Evolutionary conservation across 1,140 invertebrate genomes (phyloP), one percentile per base, ranked within the genome.

Genomic region (Copidosoma floridanum): DNA sequence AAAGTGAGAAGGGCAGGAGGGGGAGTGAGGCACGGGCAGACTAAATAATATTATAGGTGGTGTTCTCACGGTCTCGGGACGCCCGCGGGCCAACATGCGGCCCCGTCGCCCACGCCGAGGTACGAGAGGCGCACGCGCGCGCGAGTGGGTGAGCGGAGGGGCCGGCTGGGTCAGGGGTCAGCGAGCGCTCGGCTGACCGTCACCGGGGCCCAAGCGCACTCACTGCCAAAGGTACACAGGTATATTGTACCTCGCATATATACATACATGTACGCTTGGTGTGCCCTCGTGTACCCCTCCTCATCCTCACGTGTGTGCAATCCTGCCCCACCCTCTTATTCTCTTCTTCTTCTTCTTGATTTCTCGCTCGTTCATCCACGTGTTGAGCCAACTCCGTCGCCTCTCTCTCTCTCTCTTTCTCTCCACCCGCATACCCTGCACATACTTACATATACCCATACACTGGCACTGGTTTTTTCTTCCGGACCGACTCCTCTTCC

Each of bases 41-140:
- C 74, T 78, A 80, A 79, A 80, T 80, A 80, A 80, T 80, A 80
- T 80, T 80, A 79, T 80, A 80, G 78, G 75, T 79, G 76, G 72
- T 79, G 77, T 79, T 80, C 78, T 79, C 76, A 79, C 78, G 78
- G 78, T 80, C 76, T 65, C 76, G 63, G 75, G 77, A 79, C 75
- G 76, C 76, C 78, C 78, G 77, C 75, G 77, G 78, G 77, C 76
- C 73, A 79, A 76, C 74, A 72, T 74, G 74, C 72, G 72, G 72
- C 71, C 70, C 72, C 71, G 70, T 78, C 76, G 76, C 76, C 75
- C 76, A 78, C 76, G 76, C 76, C 64, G 61, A n/a, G n/a, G n/a
- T n/a, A n/a, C n/a, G n/a, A n/a, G n/a, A n/a, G n/a, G n/a, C n/a
- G n/a, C n/a, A n/a, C 27, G 55, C 66, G 59, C 46, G 59, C 48